Percentiles rank a stretch among this genome's conserved stretches.
Conservation (phyloP, 2,888 invertebrate species). For the Aphodius sticticus region DNA sequence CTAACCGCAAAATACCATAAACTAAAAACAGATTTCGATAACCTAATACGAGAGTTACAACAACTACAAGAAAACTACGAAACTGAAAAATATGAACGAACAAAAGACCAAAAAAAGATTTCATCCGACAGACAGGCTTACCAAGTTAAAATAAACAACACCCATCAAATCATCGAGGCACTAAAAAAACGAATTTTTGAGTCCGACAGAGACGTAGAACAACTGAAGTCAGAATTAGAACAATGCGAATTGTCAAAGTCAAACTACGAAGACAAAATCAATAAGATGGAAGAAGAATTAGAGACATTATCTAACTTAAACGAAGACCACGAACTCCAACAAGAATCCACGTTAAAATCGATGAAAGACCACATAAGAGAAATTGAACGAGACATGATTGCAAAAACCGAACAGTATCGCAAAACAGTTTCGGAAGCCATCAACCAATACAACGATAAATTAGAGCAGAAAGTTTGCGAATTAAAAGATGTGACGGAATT, state of each 20-base stretch:
- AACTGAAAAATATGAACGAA: slow-evolving; percentile 54
- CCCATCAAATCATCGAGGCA: slow-evolving; percentile 67
- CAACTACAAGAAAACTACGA: slow-evolving; percentile 22
- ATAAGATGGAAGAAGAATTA: slow-evolving; percentile 50
- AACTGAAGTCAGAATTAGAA: slow-evolving; percentile 60
- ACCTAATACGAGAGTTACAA: slow-evolving; percentile 27
- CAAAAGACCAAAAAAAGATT: slow-evolving; percentile 60
- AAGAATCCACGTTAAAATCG: slow-evolving; percentile 50
- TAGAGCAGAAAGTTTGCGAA: slow-evolving; percentile 36
- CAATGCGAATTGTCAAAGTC: slow-evolving; percentile 52
- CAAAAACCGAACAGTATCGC: slow-evolving; percentile 47
- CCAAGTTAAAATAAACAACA: slow-evolving; percentile 67
- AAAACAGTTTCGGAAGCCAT: slow-evolving; percentile 32
- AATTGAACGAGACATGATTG: slow-evolving; percentile 48
- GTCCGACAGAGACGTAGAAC: slow-evolving; percentile 68
- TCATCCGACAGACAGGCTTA: slow-evolving; percentile 65
- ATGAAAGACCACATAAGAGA: slow-evolving; percentile 49
- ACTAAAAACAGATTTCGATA: slow-evolving; percentile 36
- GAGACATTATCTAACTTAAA: slow-evolving; percentile 46
- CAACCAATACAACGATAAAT: slow-evolving; percentile 34
- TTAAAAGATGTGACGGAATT: slow-evolving; percentile 32
- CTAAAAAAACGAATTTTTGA: slow-evolving; percentile 65
- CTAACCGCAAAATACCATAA: slow-evolving; percentile 11
- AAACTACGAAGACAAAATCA: slow-evolving; percentile 52
- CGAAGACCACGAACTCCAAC: slow-evolving; percentile 54